phyloP scores from a whole-genome alignment of 2,113 vertebrate species.

The Nerophis lumbriciformis region DNA sequence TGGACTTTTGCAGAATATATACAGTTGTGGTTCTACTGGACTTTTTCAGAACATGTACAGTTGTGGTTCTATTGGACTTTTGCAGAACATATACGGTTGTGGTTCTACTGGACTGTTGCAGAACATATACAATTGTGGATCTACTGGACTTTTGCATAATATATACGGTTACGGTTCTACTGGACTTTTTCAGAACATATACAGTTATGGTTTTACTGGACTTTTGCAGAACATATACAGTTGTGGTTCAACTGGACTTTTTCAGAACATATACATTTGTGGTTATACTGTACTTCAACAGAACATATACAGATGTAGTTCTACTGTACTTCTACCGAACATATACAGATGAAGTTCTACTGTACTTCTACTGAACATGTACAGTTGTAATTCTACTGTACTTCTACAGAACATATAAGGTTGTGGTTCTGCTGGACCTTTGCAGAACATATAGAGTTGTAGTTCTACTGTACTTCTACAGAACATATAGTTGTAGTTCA shows the following conservation, averaged over 20 bases:
- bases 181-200: not conserved
- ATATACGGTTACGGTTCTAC: not conserved
- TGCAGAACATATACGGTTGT: too few relatives aligned
- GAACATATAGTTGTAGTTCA: too few relatives aligned
- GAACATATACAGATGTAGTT: not conserved
- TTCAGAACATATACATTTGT: not conserved
- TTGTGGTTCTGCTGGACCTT: not conserved
- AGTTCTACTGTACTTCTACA: too few relatives aligned
- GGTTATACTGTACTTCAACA: not conserved
- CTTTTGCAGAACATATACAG: not conserved
- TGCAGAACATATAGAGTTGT: not conserved
- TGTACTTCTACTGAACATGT: not conserved
- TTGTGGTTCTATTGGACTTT: too few relatives aligned
- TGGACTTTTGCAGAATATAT: too few relatives aligned
- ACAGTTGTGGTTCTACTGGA: too few relatives aligned
- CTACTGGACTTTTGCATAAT: too few relatives aligned
- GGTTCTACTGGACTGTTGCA: too few relatives aligned
- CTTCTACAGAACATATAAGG: not conserved
- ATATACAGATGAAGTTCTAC: not conserved
- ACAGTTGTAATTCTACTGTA: conserved; percentile 1
- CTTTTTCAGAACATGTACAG: too few relatives aligned
- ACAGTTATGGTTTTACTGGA: not conserved
- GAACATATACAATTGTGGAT: too few relatives aligned
- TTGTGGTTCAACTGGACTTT: not conserved
- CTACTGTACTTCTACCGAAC: not conserved